These are phyloP conservation scores for Erethizon dorsatum DNA, from an alignment of 2,797 vertebrate genomes.

Conservation along the genomic window DNA sequence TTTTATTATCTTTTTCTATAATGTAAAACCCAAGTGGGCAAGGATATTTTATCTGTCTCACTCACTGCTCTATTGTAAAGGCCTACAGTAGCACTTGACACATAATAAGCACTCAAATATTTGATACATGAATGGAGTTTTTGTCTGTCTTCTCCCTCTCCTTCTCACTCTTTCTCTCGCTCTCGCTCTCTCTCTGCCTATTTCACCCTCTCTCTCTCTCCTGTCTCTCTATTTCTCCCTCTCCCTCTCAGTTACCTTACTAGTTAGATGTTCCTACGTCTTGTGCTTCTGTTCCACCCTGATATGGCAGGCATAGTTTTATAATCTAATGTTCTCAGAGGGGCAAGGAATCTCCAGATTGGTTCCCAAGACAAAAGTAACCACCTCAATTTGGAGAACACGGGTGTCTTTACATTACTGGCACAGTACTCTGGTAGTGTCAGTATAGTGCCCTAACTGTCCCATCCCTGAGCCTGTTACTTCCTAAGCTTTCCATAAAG, in stretches of 20 bases:
- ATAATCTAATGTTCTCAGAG: background rate
- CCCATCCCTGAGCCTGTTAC: background rate
- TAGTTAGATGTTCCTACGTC: background rate
- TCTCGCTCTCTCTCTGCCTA: background rate
- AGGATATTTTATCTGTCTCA: background rate
- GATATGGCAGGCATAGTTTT: background rate
- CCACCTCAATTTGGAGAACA: background rate
- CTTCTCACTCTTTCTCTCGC: background rate
- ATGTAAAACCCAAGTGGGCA: background rate
- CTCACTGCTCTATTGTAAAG: background rate
- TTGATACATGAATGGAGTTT: background rate
- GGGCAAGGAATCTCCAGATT: background rate
- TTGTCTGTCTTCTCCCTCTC: background rate
- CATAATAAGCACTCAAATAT: background rate
- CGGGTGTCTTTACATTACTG: background rate
- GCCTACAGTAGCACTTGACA: background rate
- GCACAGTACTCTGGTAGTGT: background rate
- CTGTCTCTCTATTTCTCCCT: background rate
- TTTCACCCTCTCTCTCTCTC: background rate
- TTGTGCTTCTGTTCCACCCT: background rate
- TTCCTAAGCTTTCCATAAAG: background rate
- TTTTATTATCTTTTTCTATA: background rate
- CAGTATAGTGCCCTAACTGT: background rate
- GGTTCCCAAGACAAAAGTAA: background rate
- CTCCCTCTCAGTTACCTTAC: background rate